These are phyloP conservation scores for Halcyon senegalensis DNA, from an alignment of 2,113 vertebrate species.

Conservation along the genomic window DNA sequence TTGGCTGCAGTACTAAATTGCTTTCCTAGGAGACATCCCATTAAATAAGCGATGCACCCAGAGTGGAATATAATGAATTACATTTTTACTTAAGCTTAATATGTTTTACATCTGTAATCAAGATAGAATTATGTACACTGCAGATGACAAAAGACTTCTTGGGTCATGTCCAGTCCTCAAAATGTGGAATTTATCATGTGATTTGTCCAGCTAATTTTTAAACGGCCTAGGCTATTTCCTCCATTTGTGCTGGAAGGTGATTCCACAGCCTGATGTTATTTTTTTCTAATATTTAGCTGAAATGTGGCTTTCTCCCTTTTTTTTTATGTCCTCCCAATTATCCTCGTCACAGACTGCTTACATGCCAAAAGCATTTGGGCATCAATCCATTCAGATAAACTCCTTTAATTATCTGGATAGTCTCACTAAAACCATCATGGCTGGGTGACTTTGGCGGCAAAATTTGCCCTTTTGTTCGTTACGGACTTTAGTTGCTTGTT, in stretches of 20 bases:
- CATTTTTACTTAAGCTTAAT: conserved; percentile 34
- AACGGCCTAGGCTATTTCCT: not conserved
- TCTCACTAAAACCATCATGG: not conserved
- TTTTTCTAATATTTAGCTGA: not conserved
- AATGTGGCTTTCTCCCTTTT: not conserved
- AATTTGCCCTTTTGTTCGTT: not conserved
- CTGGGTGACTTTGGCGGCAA: not conserved
- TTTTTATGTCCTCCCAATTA: not conserved
- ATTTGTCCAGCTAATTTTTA: conserved; percentile 4
- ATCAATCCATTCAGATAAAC: not conserved
- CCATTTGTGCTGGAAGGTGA: not conserved
- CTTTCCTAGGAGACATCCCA: conserved; percentile 50
- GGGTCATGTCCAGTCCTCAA: not conserved
- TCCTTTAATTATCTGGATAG: not conserved
- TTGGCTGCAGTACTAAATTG: conserved; percentile 32
- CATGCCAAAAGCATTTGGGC: not conserved
- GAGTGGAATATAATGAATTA: conserved; percentile 30
- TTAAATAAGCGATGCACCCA: conserved; percentile 36
- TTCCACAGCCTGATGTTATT: not conserved
- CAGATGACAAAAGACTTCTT: not conserved
- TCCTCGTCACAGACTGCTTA: not conserved
- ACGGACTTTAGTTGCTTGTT: not conserved
- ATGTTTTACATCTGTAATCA: conserved; percentile 11
- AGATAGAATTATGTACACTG: not conserved
- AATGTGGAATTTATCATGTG: not conserved